These are phyloP conservation scores for Tylochromis polylepis DNA, from an alignment of 2,113 vertebrate genomes.

Conservation along the genomic window DNA sequence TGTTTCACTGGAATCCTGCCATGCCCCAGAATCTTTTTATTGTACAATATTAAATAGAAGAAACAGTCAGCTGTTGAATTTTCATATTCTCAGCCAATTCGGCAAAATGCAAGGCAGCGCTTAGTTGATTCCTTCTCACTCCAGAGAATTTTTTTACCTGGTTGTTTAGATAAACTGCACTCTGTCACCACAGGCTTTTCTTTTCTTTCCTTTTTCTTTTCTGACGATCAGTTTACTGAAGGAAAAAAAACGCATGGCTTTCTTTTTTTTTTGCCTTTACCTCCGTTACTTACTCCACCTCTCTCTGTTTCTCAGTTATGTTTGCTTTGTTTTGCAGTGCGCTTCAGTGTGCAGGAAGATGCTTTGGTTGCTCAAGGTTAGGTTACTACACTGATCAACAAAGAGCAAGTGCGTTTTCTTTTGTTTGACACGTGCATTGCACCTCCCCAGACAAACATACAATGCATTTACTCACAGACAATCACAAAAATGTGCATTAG, in stretches of 20 bases:
- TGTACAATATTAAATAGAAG: not conserved
- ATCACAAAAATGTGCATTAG: not conserved
- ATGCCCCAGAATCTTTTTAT: not conserved
- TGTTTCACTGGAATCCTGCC: not conserved
- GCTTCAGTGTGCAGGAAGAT: slow-evolving; percentile 10
- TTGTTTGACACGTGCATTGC: slow-evolving; percentile 27
- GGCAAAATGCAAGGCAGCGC: not conserved
- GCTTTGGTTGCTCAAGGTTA: slow-evolving; percentile 7
- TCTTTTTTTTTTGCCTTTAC: not conserved
- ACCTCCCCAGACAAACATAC: slow-evolving; percentile 19
- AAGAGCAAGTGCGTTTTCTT: slow-evolving; percentile 10
- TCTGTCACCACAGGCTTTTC: not conserved
- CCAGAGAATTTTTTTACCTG: not conserved
- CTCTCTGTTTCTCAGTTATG: not conserved
- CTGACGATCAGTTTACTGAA: not conserved
- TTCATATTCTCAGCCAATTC: not conserved
- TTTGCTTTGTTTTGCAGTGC: slow-evolving; percentile 4
- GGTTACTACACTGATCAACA: slow-evolving; percentile 35
- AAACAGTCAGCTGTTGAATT: slow-evolving; percentile 3
- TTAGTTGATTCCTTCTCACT: not conserved
- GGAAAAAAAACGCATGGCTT: not conserved
- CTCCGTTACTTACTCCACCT: not conserved
- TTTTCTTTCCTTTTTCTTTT: not conserved
- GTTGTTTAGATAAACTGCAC: not conserved
- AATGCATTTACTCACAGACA: not conserved